phyloP scores from a whole-genome alignment of 1,140 invertebrate species.

The Nephotettix cincticeps region DNA sequence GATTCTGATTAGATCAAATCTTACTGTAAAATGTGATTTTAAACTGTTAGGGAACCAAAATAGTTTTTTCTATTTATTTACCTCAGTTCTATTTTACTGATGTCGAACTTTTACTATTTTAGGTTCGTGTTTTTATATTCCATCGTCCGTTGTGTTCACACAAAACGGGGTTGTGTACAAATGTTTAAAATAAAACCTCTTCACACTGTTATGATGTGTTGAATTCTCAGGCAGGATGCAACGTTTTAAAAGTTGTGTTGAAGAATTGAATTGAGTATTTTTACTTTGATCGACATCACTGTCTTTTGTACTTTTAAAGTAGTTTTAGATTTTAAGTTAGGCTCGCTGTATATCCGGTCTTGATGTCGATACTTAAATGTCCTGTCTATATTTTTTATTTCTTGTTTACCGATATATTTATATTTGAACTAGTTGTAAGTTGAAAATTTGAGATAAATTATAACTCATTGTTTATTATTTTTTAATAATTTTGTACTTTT shows the following conservation, averaged over 20 bases:
- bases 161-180: neutral
- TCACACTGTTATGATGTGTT: no score
- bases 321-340: neutral
- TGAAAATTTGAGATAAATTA: neutral
- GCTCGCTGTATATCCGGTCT: neutral
- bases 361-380: neutral
- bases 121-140: neutral
- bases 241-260: no score
- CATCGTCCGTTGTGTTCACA: neutral
- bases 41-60: neutral
- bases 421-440: neutral
- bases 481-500: neutral
- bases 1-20: constrained; percentile 5
- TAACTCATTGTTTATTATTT: constrained; percentile 9
- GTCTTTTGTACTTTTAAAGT: neutral
- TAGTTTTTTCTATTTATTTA: neutral
- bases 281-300: neutral
- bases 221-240: no score
- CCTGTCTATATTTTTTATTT: neutral
- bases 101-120: neutral
- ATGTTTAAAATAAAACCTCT: no score
- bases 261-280: no score
- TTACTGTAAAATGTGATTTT: neutral
- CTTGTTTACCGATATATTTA: neutral
- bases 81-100: neutral